Evolutionary conservation across 2,888 invertebrate species (phyloP), one percentile per base, ranked within the genome.

Genomic region (Acheta domesticus): DNA sequence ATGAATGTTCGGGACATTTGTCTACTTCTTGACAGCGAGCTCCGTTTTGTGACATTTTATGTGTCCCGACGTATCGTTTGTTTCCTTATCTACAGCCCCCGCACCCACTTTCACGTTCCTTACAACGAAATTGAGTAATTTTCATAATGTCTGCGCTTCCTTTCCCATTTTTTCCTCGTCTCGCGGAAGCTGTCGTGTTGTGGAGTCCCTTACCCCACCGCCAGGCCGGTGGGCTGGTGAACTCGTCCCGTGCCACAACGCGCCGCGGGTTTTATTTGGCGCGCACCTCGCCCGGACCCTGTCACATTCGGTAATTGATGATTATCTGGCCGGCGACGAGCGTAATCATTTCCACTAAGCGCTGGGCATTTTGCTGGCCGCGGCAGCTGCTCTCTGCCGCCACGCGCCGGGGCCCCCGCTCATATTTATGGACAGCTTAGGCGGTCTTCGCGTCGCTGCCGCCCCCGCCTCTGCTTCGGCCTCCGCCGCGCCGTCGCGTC

Each of bases 31-130:
- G 62, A 62, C 62, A 62, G 62, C n/a, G 14, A n/a, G 62, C 16
- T 62, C 62, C 62, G n/a, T 62, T 62, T 62, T 62, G 62, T 62
- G 62, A 62, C n/a, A 62, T 62, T 62, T 62, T 62, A 62, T 62
- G 62, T 19, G n/a, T 62, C 62, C 62, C n/a, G n/a, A 62, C 14
- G 62, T 19, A 62, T n/a, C 14, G 14, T 62, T 62, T 14, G 62
- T 62, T 19, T n/a, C n/a, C 14, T 62, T n/a, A 14, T 62, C 62
- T 62, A 62, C n/a, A n/a, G n/a, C n/a, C n/a, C 62, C 8, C 14
- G n/a, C 14, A 19, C n/a, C 14, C n/a, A 19, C n/a, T 19, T 19
- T n/a, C 62, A 62, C 16, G 16, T 62, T n/a, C n/a, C n/a, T 19
- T 62, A 12, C 14, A 62, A 62, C 16, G n/a, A 62, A 62, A 62